phyloP scores from a whole-genome alignment of 2,797 vertebrate species.

The Melanotaenia trifasciata region DNA sequence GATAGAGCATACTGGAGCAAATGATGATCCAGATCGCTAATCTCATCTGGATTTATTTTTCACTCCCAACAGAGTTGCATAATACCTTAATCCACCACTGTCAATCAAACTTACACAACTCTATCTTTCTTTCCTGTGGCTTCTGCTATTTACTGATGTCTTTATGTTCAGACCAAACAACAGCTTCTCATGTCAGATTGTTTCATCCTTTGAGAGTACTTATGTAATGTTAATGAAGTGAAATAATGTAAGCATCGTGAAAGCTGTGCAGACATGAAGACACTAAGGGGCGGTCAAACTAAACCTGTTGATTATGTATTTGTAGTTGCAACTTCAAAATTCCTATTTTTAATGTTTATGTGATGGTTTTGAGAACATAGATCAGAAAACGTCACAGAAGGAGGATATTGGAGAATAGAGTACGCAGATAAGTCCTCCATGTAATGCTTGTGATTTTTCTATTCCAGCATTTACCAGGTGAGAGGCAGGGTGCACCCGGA shows the following conservation, averaged over 20 bases:
- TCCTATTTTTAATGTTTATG: too few species aligned
- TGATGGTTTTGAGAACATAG: too few species aligned
- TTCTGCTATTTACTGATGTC: slow-evolving; percentile 21
- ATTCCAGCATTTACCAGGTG: too few species aligned
- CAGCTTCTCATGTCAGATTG: slow-evolving; percentile 22
- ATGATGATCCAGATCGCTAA: slow-evolving; percentile 70
- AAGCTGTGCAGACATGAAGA: background rate
- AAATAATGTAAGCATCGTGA: slow-evolving; percentile 15
- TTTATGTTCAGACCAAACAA: slow-evolving; percentile 36
- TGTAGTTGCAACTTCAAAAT: too few species aligned
- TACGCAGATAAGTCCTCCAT: too few species aligned
- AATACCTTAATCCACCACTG: slow-evolving; percentile 78
- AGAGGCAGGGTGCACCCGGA: too few species aligned
- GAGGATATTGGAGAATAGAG: too few species aligned
- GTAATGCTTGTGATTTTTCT: too few species aligned
- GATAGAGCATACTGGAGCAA: slow-evolving; percentile 47
- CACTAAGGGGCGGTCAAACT: background rate
- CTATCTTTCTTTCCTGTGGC: slow-evolving; percentile 34
- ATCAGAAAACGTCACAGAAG: too few species aligned
- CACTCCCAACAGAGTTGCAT: slow-evolving; percentile 75
- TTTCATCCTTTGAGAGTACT: slow-evolving; percentile 22
- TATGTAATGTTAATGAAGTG: slow-evolving; percentile 13
- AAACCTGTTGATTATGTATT: too few species aligned
- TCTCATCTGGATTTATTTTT: slow-evolving; percentile 80
- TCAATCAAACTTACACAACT: slow-evolving; percentile 74